A percentile compares a stretch with the other conserved stretches of the same genome.
Conservation (phyloP, 2,797 vertebrate species). For the Molossus molossus region DNA sequence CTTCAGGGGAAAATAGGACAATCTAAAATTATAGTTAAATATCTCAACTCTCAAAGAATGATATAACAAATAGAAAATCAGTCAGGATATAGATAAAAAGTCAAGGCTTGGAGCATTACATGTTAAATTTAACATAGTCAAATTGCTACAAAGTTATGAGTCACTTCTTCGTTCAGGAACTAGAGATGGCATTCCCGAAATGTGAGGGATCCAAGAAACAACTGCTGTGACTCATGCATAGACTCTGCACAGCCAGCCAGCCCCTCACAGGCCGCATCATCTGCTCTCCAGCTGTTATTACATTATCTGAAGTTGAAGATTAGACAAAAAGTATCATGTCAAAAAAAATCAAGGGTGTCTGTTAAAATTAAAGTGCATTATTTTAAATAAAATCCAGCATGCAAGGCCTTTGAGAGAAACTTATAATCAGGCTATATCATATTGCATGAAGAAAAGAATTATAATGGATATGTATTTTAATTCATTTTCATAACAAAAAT, state of each 20-base stretch:
- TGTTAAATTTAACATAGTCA: slow-evolving; percentile 33
- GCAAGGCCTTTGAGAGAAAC: background rate
- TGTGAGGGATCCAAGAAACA: slow-evolving; percentile 19
- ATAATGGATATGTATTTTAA: background rate
- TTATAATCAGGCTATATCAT: background rate
- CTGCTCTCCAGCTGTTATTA: background rate
- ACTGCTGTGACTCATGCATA: background rate
- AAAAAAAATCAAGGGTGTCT: background rate
- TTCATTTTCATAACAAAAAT: slow-evolving; percentile 4
- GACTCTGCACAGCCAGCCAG: slow-evolving; percentile 12
- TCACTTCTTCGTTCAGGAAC: slow-evolving; percentile 56
- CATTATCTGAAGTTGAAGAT: slow-evolving; percentile 10
- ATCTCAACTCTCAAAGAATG: background rate
- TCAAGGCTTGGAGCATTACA: background rate
- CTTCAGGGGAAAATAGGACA: background rate
- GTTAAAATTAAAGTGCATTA: background rate
- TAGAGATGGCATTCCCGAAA: slow-evolving; percentile 35
- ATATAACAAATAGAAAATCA: slow-evolving; percentile 16
- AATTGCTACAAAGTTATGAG: slow-evolving; percentile 7
- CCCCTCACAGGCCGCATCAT: background rate
- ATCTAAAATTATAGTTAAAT: background rate
- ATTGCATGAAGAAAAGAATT: slow-evolving; percentile 19
- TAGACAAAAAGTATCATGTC: background rate
- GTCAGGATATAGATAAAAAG: background rate
- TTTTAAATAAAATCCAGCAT: slow-evolving; percentile 15